Conservation (phyloP, 2,888 invertebrate species). For the Taenaris catops region DNA sequence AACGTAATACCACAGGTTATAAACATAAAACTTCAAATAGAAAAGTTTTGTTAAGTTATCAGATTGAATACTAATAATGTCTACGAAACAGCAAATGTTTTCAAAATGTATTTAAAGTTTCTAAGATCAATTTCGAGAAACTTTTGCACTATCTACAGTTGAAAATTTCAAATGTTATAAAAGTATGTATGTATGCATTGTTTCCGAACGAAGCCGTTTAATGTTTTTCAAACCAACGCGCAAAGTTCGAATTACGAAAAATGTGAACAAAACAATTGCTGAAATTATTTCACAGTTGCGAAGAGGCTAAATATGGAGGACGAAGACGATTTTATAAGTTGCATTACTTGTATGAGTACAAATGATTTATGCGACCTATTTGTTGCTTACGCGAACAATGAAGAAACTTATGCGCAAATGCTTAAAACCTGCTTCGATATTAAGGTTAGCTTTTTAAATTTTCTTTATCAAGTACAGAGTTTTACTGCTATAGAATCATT, state of each 20-base stretch:
- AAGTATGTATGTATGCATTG: not conserved
- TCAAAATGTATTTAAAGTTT: no score
- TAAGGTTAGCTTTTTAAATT: constrained; percentile 42
- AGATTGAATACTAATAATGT: no score
- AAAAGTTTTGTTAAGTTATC: no score
- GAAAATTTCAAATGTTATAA: no score
- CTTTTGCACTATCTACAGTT: no score
- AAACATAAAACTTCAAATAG: no score
- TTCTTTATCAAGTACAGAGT: no score
- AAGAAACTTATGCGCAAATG: constrained; percentile 64
- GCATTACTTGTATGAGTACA: constrained; percentile 69
- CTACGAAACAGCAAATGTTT: no score
- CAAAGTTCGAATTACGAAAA: constrained; percentile 16
- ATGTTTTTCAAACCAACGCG: constrained; percentile 17
- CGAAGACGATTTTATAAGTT: constrained; percentile 67
- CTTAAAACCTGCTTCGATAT: constrained; percentile 68
- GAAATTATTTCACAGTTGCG: constrained; percentile 5
- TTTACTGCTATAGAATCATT: no score
- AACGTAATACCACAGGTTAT: no score
- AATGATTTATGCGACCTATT: constrained; percentile 73
- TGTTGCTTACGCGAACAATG: constrained; percentile 60
- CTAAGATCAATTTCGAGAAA: no score
- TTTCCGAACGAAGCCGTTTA: constrained; percentile 7
- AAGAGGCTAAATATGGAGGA: constrained; percentile 37
- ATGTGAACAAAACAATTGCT: constrained; percentile 13